Base-by-base conservation (phyloP, 30 jellyfish, hydroid and myxozoan genomes). In the Hydractinia echinata region DNA sequence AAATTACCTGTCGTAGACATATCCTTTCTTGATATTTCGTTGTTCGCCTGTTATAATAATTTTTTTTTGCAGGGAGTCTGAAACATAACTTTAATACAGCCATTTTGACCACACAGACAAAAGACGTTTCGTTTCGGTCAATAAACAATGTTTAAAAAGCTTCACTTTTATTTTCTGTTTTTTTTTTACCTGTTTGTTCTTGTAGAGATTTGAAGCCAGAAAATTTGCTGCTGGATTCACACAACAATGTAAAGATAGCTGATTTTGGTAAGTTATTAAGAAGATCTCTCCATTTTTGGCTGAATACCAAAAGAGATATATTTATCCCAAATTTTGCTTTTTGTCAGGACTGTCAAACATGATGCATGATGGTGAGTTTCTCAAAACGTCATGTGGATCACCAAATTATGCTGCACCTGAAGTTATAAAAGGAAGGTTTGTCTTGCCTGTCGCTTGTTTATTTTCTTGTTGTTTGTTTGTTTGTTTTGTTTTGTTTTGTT, bases 361-460 rank as follows among this genome's bases (percentile, higher is more conserved):
- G 99, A 95, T 95, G 99, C 96, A 89, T 83, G 99, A 95, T 86
- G 99, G 99, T 19, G 99, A 95, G 58, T 95, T 95, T 86, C 61
- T 95, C 62, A 95, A 86, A 76, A 95, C 99, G n/a, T 91, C 99
- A 48, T 95, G 99, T 89, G 99, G 99, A 5, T 95, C 99, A 54
- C 99, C 99, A 4, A 95, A 95, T 81, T 95, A 95, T 81, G 99
- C 99, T n/a, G 99, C 99, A n/a, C 99, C 99, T 4, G 99, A 95
- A 83, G 99, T 95, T 67, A 95, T 95, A 7, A 85, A 95, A 53
- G 99, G 99, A 80, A 89, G 84, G 99, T 95, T 53, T 68, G 8
- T 44, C n/a, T 61, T n/a, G 13, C 44, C 44, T 30, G 2, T 30
- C 44, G 44, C 44, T 30, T 30, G 44, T 30, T 30, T 30, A 30